phyloP scores from a whole-genome alignment of 2,797 vertebrate species.

The Acipenser transmontanus region DNA sequence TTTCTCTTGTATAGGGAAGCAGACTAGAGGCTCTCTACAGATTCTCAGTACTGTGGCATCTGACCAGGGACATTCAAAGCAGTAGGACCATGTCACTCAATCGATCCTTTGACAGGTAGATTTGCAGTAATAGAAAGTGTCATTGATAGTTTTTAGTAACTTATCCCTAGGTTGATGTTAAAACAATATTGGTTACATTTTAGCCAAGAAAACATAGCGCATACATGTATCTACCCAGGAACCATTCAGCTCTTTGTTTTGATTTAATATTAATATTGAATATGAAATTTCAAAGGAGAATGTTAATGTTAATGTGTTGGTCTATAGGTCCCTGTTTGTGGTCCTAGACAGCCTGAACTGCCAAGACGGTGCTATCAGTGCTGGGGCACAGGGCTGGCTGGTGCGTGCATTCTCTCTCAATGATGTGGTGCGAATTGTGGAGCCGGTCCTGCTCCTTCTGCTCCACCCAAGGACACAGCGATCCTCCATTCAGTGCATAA shows the following conservation, averaged over 20 bases:
- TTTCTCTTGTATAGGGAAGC: slow-evolving; percentile 49
- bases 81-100: slow-evolving; percentile 79
- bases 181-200: too few species aligned
- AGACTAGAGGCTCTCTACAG: slow-evolving; percentile 85
- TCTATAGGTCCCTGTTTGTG: slow-evolving; percentile 83
- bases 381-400: slow-evolving; percentile 89
- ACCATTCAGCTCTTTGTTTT: too few species aligned
- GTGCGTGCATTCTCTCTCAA: slow-evolving; percentile 80
- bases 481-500: slow-evolving; percentile 75
- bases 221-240: background rate
- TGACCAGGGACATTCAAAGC: slow-evolving; percentile 86
- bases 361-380: slow-evolving; percentile 77
- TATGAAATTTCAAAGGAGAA: background rate
- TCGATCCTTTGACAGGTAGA: slow-evolving; percentile 90
- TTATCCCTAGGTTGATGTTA: too few species aligned
- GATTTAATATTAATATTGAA: too few species aligned
- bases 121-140: too few species aligned
- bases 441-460: slow-evolving; percentile 82
- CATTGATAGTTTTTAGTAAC: too few species aligned
- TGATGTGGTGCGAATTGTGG: slow-evolving; percentile 85
- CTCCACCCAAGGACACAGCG: slow-evolving; percentile 88
- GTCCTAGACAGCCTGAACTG: slow-evolving; percentile 87
- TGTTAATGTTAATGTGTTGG: background rate
- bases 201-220: too few species aligned
- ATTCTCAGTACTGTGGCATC: slow-evolving; percentile 94